Base-by-base conservation (phyloP, 2,113 vertebrate genomes). In the Corynorhinus townsendii region DNA sequence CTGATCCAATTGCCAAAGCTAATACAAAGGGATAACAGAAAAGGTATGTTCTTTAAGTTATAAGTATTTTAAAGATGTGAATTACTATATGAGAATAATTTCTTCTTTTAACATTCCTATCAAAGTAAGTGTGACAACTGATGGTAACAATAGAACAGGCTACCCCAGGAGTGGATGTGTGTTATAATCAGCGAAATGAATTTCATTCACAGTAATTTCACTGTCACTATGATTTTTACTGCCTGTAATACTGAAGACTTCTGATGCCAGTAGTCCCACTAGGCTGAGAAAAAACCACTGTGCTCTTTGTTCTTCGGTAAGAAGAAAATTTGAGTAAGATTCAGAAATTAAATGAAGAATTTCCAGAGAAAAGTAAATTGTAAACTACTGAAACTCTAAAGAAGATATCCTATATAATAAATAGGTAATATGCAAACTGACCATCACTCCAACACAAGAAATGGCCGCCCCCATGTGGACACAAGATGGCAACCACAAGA, bases 81-180 rank as follows among this genome's bases (percentile, higher is more conserved):
- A 90, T 89, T 87, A n/a, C 72, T 73, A 68, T 47, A 45, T 52
- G 16, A 81, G 35, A 81, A 33, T 94, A 45, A 68, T 90, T 92
- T 93, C 52, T 92, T 77, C 73, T 86, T 89, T 95, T 94, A 69
- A 62, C 52, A 56, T 91, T 72, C 33, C 47, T 94, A 92, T 96
- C 90, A 83, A 79, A 79, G 16, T 11, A 69, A 22, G 45, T 80
- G 45, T 85, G 76, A 91, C 22, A 73, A 64, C 1, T 19, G 49
- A 66, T 62, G 40, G 10, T 82, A n/a, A 90, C 33, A 80, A 59
- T 17, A 87, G 38, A 30, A 69, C 12, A 75, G n/a, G 45, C 43
- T 33, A 91, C 45, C 43, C 92, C 40, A 75, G 56, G 84, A 77
- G 17, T 69, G 7, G 17, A 38, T 71, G 68, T 73, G n/a, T 62